Conservation (phyloP, 2,113 vertebrate species). For the Corapipo altera region DNA sequence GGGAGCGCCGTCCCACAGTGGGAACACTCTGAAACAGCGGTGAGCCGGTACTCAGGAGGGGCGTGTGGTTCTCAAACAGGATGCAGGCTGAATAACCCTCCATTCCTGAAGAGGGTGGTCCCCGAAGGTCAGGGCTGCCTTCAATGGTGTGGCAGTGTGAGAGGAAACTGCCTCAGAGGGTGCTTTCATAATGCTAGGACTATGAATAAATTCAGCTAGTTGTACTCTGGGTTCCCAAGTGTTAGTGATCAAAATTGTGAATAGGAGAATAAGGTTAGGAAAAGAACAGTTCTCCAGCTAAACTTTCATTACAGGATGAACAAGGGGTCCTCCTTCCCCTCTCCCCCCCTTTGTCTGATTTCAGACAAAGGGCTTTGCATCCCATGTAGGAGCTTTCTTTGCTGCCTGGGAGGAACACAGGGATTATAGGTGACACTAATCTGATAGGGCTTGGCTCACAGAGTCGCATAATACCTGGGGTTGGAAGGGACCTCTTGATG, state of each 20-base stretch:
- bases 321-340: background rate
- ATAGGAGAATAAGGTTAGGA: background rate
- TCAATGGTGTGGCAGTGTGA: conserved; percentile 33
- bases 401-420: background rate
- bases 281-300: conserved; percentile 20
- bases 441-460: background rate
- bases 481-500: background rate
- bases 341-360: background rate
- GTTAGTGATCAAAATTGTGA: conserved; percentile 20
- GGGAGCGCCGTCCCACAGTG: background rate
- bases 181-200: conserved; percentile 13
- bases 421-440: background rate
- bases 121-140: conserved; percentile 58
- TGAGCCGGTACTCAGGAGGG: background rate
- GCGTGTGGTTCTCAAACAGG: conserved; percentile 32
- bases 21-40: background rate
- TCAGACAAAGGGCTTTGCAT: background rate
- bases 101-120: conserved; percentile 63
- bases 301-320: background rate
- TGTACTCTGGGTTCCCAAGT: background rate
- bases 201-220: conserved; percentile 29
- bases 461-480: background rate
- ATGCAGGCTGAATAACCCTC: conserved; percentile 57
- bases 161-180: conserved; percentile 56
- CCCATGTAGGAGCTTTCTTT: background rate